Evolutionary conservation across 2,113 vertebrate species (phyloP).

Genomic region (Loxodonta africana): DNA sequence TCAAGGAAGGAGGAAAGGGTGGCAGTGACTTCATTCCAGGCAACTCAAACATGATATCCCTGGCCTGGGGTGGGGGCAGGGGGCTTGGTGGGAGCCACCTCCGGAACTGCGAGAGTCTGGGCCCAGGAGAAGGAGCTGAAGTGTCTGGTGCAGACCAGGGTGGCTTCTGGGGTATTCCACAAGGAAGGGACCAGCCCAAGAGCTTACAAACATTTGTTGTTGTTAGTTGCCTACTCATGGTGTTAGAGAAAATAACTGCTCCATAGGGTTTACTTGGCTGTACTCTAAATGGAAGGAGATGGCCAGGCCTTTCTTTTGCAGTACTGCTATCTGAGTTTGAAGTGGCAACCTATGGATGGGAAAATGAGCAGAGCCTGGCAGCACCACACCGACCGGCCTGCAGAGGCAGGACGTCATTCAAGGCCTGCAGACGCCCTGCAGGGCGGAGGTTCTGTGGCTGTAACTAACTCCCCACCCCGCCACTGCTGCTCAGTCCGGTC

Average conservation of each 20-base stretch:
- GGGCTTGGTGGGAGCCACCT: rapidly evolving
- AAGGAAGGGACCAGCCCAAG: background rate
- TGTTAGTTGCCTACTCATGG: too few relatives aligned
- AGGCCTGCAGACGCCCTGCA: rapidly evolving
- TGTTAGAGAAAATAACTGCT: background rate
- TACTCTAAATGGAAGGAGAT: background rate
- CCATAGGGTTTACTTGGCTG: background rate
- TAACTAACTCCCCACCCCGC: background rate
- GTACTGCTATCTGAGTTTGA: background rate
- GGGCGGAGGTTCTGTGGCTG: rapidly evolving
- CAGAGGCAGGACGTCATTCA: background rate
- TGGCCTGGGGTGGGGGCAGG: too few relatives aligned
- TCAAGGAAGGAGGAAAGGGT: background rate
- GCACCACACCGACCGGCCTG: background rate
- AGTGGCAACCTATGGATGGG: background rate
- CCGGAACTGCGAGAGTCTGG: background rate
- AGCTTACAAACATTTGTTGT: background rate
- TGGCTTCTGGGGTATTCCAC: rapidly evolving
- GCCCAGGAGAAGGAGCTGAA: background rate
- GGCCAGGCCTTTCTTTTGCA: background rate
- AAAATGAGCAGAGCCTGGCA: background rate
- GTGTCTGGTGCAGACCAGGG: background rate
- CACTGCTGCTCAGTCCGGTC: rapidly evolving
- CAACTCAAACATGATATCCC: rapidly evolving
- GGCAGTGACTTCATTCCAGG: background rate